These are phyloP conservation scores for Conchocele bisecta DNA, from an alignment of 2,888 invertebrate genomes.

Conservation along the genomic window DNA sequence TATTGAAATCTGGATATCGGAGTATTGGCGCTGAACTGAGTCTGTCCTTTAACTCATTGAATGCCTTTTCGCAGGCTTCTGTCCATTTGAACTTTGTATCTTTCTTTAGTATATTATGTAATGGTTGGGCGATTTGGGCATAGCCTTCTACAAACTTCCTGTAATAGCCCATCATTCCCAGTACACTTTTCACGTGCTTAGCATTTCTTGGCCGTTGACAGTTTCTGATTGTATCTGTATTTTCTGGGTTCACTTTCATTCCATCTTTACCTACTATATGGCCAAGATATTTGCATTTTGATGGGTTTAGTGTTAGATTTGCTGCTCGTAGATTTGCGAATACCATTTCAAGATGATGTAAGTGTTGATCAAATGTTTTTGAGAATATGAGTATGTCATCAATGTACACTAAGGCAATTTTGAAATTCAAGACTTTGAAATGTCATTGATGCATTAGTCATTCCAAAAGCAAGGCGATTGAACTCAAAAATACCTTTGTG, in stretches of 20 bases:
- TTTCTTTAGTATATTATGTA: conserved; percentile 45
- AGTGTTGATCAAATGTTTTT: conserved; percentile 39
- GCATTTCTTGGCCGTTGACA: conserved; percentile 14
- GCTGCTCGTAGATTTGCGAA: conserved; percentile 46
- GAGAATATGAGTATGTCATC: conserved; percentile 57
- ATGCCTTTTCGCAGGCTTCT: conserved; percentile 26
- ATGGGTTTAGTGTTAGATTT: conserved; percentile 49
- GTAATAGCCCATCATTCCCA: conserved; percentile 44
- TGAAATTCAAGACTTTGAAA: conserved; percentile 27
- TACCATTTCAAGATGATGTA: conserved; percentile 38
- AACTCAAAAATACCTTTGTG: conserved; percentile 31
- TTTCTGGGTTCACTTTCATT: conserved; percentile 43
- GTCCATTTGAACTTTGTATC: conserved; percentile 49
- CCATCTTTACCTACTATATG: conserved; percentile 55
- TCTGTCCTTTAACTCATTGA: conserved; percentile 29
- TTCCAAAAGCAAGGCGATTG: conserved; percentile 36
- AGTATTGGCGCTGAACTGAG: conserved; percentile 43
- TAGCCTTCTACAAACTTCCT: conserved; percentile 43
- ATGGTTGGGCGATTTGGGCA: conserved; percentile 47
- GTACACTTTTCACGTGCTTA: conserved; percentile 27
- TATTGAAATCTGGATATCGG: conserved; percentile 43
- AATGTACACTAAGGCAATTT: conserved; percentile 49
- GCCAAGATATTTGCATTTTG: conserved; percentile 59
- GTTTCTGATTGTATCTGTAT: conserved; percentile 39
- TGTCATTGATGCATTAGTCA: conserved; percentile 25